Evolutionary conservation across 2,113 vertebrate species (phyloP), one percentile per base, ranked within the genome.

Genomic region (Pandion haliaetus): DNA sequence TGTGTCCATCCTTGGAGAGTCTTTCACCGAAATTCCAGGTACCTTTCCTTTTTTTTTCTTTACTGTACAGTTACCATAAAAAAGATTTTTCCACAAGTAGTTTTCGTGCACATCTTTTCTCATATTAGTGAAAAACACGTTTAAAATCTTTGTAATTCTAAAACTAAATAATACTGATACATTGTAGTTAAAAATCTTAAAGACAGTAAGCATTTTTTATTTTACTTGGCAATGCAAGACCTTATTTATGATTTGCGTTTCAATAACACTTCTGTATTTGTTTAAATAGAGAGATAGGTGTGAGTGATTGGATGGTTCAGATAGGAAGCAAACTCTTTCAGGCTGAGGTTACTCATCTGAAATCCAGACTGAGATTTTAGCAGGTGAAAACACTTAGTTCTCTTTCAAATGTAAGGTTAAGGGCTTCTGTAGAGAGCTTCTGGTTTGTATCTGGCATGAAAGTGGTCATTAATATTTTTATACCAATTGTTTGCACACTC

Each of bases 1-100:
- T 14, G 98, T 99, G 84, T 98, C 99, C 12, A 98, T 99, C 97
- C 99, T 99, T 57, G 99, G 99, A 95, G 99, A 99, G 98, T 99
- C 98, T 97, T 99, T 99, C 98, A 98, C 98, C 84, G 98, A 98
- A 86, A 95, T 99, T 97, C 99, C 99, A 99, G 99, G 99, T 99
- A 99, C 61, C 5, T 79, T 87, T 93, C 40, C 12, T 36, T 58
- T 67, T 54, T 49, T 59, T 45, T 4, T 3, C 34, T 72, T 93
- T 84, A 17, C 14, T 67, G 20, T 81, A 44, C 84, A 95, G n/a
- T 91, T 88, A 24, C n/a, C 23, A 20, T 89, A 89, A 94, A 59
- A 40, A 61, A 45, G 55, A 38, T 58, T 77, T 66, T 80, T 91
- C 23, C 62, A 66, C 44, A 91, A 94, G 71, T 87, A 91, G 69